phyloP scores from a whole-genome alignment of 2,113 vertebrate genomes.

The Lepisosteus oculatus region DNA sequence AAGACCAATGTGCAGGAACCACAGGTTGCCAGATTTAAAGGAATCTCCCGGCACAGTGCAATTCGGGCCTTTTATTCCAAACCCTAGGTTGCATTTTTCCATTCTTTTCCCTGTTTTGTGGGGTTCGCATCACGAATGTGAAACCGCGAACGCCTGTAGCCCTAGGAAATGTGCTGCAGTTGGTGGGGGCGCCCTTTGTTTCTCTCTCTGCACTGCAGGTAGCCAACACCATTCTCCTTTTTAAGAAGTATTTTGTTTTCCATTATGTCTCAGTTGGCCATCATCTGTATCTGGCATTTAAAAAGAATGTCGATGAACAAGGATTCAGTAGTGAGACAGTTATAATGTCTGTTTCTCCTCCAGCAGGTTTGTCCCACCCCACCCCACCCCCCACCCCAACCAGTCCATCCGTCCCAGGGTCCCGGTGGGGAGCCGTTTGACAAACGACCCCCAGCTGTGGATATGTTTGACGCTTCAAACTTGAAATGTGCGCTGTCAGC shows the following conservation, averaged over 20 bases:
- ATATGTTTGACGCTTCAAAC: conserved; percentile 88
- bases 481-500: conserved; percentile 77
- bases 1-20: conserved; percentile 71
- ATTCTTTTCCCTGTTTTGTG: conserved; percentile 48
- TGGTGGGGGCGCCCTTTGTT: conserved; percentile 37
- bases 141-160: conserved; percentile 24
- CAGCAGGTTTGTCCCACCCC: conserved; percentile 28
- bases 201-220: conserved; percentile 48
- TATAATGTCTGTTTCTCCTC: conserved; percentile 38
- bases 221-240: conserved; percentile 44
- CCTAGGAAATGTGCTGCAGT: conserved; percentile 28
- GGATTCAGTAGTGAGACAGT: conserved; percentile 25
- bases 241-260: conserved; percentile 36
- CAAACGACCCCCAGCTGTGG: conserved; percentile 81
- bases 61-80: conserved; percentile 74
- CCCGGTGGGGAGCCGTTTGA: conserved; percentile 88
- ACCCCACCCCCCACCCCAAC: conserved; percentile 37
- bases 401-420: conserved; percentile 54
- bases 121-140: conserved; percentile 33
- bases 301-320: not conserved
- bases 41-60: conserved; percentile 67
- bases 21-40: conserved; percentile 72
- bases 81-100: conserved; percentile 66
- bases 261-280: conserved; percentile 28
- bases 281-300: conserved; percentile 27